A percentile compares a stretch with the other conserved stretches of the same genome.
These are phyloP conservation scores for Ormyrus nitidulus DNA, from an alignment of 2,888 invertebrate species.

Conservation along the genomic window DNA sequence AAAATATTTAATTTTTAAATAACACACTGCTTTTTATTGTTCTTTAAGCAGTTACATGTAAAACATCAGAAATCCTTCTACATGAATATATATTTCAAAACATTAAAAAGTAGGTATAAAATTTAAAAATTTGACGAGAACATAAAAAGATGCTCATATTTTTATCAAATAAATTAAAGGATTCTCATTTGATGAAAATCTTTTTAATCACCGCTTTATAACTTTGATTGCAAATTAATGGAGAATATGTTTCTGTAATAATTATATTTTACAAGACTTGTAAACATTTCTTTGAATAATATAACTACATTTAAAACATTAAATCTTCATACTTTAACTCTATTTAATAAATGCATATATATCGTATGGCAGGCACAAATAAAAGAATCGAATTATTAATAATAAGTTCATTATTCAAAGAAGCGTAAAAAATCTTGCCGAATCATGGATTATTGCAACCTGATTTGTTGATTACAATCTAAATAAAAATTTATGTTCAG, in stretches of 20 bases:
- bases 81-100: slow-evolving; percentile 18
- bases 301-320: slow-evolving; percentile 1
- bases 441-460: slow-evolving; percentile 29
- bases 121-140: slow-evolving; percentile 20
- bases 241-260: slow-evolving; percentile 38
- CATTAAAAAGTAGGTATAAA: slow-evolving; percentile 17
- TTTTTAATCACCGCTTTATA: slow-evolving; percentile 18
- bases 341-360: slow-evolving; percentile 30
- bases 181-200: slow-evolving; percentile 49
- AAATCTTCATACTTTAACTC: slow-evolving; percentile 13
- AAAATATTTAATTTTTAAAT: slow-evolving; percentile 34
- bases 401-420: slow-evolving; percentile 27
- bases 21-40: slow-evolving; percentile 9
- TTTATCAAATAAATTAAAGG: slow-evolving; percentile 7
- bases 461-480: slow-evolving; percentile 32
- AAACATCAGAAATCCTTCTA: not conserved
- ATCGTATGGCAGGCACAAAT: slow-evolving; percentile 26
- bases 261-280: slow-evolving; percentile 30
- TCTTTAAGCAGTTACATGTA: not conserved
- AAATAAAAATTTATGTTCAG: slow-evolving; percentile 20
- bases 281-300: slow-evolving; percentile 47
- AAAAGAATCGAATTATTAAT: slow-evolving; percentile 19
- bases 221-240: slow-evolving; percentile 49
- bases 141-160: slow-evolving; percentile 4
- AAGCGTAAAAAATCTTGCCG: slow-evolving; percentile 40